A percentile compares a stretch with the other conserved stretches of the same genome.
These are phyloP conservation scores for Diplodus puntazzo DNA, from an alignment of 2,797 vertebrate genomes.

Conservation along the genomic window DNA sequence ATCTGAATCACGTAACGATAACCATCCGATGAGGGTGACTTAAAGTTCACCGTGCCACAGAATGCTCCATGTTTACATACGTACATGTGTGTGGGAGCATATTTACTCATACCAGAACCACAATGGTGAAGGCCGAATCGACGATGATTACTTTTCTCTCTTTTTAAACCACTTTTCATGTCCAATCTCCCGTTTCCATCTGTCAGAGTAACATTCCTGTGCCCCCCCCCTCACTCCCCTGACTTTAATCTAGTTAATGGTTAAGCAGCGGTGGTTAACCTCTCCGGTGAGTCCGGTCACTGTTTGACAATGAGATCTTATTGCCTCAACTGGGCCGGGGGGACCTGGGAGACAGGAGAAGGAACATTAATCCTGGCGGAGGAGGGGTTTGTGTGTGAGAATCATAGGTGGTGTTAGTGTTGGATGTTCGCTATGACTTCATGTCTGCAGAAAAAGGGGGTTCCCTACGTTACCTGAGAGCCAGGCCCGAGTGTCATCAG, in stretches of 20 bases:
- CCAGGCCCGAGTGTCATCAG: conserved; percentile 44
- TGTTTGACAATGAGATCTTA: conserved; percentile 81
- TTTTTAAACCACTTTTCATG: conserved; percentile 48
- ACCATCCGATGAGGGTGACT: conserved; percentile 59
- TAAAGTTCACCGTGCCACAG: conserved; percentile 62
- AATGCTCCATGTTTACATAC: conserved; percentile 21
- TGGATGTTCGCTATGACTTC: conserved; percentile 58
- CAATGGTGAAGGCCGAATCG: conserved; percentile 16
- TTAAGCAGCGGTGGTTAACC: conserved; percentile 79
- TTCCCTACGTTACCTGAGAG: conserved; percentile 69
- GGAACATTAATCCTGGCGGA: conserved; percentile 67
- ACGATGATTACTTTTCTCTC: conserved; percentile 26
- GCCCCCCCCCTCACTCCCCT: not conserved
- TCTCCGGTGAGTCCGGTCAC: conserved; percentile 72
- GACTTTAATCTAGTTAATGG: conserved; percentile 85
- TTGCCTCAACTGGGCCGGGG: conserved; percentile 75
- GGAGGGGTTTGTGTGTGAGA: conserved; percentile 22
- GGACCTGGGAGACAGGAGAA: conserved; percentile 65
- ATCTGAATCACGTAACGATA: conserved; percentile 60
- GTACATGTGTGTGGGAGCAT: conserved; percentile 13
- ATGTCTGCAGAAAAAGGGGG: conserved; percentile 56
- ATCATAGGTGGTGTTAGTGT: conserved; percentile 12
- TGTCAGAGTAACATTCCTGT: conserved; percentile 59
- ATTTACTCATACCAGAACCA: conserved; percentile 33
- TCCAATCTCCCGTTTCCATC: conserved; percentile 61